Percentiles rank a stretch among this genome's conserved stretches.
Evolutionary conservation across 2,113 vertebrate genomes (phyloP).

Genomic region (Myxocyprinus asiaticus): DNA sequence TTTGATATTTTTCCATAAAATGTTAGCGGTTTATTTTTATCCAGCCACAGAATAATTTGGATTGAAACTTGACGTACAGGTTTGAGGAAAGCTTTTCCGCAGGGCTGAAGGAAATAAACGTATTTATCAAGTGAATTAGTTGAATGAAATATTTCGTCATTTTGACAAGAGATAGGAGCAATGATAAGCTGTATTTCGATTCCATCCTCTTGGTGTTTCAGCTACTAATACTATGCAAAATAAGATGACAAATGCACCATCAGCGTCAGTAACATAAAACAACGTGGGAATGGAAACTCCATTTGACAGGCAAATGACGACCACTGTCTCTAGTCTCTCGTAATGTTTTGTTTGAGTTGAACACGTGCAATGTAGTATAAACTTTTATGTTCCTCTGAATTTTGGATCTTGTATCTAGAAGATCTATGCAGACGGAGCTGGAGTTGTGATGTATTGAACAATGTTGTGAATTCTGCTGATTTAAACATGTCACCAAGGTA

Average conservation of each 20-base stretch:
- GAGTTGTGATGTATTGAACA: no score
- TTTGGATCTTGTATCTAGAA: no score
- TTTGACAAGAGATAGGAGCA: not conserved
- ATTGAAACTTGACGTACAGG: no score
- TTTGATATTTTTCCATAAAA: no score
- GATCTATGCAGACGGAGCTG: no score
- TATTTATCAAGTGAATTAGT: not conserved
- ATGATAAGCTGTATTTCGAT: not conserved
- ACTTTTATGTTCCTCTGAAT: no score
- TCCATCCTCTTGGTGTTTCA: not conserved
- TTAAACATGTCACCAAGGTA: no score
- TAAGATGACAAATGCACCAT: slow-evolving; percentile 3
- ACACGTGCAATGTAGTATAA: not conserved
- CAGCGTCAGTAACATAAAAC: slow-evolving; percentile 2
- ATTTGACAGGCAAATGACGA: slow-evolving; percentile 71
- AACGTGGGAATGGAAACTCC: slow-evolving; percentile 57
- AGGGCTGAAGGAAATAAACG: no score
- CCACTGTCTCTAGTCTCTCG: not conserved
- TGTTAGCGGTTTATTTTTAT: no score
- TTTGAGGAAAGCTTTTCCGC: not conserved
- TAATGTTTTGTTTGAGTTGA: not conserved
- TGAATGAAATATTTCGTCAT: not conserved
- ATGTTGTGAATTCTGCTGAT: no score
- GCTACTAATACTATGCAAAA: slow-evolving; percentile 31
- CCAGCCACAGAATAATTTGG: not conserved